Conservation (phyloP, 2,797 vertebrate species). For the Esox lucius region DNA sequence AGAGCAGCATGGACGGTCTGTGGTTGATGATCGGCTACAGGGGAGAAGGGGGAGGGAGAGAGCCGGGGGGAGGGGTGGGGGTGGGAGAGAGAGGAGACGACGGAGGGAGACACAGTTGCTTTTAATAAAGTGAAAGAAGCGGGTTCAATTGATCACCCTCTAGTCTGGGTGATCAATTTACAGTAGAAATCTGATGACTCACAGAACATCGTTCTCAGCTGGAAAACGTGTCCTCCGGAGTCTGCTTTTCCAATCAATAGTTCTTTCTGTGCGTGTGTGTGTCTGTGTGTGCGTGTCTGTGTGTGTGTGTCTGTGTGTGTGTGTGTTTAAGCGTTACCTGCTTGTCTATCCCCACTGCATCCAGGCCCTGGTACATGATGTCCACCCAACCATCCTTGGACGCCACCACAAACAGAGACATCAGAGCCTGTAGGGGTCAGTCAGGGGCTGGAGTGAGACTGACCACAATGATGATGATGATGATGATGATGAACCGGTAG, state of each 20-base stretch:
- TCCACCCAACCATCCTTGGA: slow-evolving; percentile 99
- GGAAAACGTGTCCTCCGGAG: not conserved
- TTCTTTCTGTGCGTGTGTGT: not conserved
- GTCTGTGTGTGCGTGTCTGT: not conserved
- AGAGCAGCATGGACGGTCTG: slow-evolving; percentile 90
- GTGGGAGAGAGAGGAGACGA: not conserved
- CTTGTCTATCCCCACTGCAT: not conserved
- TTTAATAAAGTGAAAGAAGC: not conserved
- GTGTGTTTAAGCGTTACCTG: not conserved
- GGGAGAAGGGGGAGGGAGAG: slow-evolving; percentile 54
- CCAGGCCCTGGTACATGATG: slow-evolving; percentile 76
- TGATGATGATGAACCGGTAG: too few relatives aligned
- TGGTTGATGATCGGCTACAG: slow-evolving; percentile 57
- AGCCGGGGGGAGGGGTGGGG: slow-evolving; percentile 20
- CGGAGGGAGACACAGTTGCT: not conserved
- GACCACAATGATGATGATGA: too few relatives aligned
- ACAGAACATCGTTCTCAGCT: not conserved
- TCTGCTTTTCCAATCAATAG: not conserved
- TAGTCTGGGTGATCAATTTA: not conserved
- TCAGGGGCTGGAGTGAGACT: too few relatives aligned
- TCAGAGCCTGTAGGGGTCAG: slow-evolving; percentile 82
- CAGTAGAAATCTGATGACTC: not conserved
- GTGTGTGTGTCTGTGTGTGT: not conserved
- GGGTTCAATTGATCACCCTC: not conserved
- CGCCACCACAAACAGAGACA: slow-evolving; percentile 96